Base-by-base conservation (phyloP, 1,140 invertebrate species). In the Cyclargus thomasi region DNA sequence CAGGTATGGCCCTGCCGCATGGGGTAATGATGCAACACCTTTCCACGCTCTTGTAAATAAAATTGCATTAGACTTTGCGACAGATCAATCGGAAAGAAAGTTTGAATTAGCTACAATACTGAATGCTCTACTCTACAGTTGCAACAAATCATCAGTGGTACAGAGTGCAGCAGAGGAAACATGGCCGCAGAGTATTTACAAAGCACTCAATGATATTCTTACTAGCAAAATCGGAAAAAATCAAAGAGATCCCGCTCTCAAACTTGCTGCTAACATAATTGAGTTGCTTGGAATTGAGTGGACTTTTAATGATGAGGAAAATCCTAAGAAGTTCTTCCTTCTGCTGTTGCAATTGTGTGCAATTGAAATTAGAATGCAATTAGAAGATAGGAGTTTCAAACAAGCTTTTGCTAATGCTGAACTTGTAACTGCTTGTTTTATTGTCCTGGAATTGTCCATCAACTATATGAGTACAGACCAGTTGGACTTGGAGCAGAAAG, bases 291-390 rank as follows among this genome's bases (percentile, higher is more conserved):
- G 97, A 8, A 93, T 96, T 10, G 96, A 97, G 72, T 97, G 96
- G 96, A 92, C 94, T 35, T 89, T 97, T 59, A 92, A 92, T 70
- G 95, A 96, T 88, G 95, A 95, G 74, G 95, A 95, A 62, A 95
- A 94, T 74, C 94, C 94, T 67, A 96, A 95, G 86, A 93, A 95
- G 77, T 95, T 97, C 75, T 95, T 98, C 74, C 89, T 98, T 1
- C 86, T 98, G 53, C 85, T 98, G 1, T 93, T 97, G 65, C 97
- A 98, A 84, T 85, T 99, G 18, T 94, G 95, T 71, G 96, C 96
- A 63, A 96, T 99, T 81, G 97, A 98, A 92, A 94, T 98, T 2
- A 93, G 97, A 76, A 98, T 99, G 96, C 95, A 97, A 76, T 86
- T 98, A 55, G 97, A 99, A 81, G 96, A 97, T 70, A 95, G 95